These are phyloP conservation scores for Agonopterix heracliana DNA, from an alignment of 2,888 invertebrate species.

Conservation along the genomic window DNA sequence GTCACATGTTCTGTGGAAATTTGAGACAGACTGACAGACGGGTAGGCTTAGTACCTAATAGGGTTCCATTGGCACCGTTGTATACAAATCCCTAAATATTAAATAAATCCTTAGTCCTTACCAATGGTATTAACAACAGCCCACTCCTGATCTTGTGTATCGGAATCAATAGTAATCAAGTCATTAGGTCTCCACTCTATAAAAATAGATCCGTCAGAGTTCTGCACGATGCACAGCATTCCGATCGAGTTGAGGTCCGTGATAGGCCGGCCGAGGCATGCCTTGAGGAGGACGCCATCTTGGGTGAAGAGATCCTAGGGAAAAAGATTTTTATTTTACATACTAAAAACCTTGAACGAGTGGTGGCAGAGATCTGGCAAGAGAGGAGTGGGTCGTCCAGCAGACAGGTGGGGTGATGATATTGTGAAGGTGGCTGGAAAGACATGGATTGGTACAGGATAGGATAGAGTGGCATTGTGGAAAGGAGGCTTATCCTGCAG, in stretches of 20 bases:
- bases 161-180: conserved; percentile 83
- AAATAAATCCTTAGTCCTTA: conserved; percentile 28
- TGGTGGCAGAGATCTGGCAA: not conserved
- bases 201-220: conserved; percentile 74
- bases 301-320: conserved; percentile 84
- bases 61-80: no score
- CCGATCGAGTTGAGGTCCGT: conserved; percentile 80
- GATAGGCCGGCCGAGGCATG: conserved; percentile 77
- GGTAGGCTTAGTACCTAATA: no score
- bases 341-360: not conserved
- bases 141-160: conserved; percentile 89
- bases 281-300: conserved; percentile 84
- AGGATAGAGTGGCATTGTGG: no score
- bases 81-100: not conserved
- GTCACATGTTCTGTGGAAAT: no score
- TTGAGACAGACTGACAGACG: no score
- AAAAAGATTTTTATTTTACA: not conserved
- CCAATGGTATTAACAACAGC: conserved; percentile 86
- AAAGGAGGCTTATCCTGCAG: no score
- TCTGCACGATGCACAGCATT: conserved; percentile 81
- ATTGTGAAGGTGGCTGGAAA: no score
- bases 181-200: conserved; percentile 92
- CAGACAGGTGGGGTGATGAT: no score
- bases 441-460: no score
- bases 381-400: no score